Conservation (phyloP, 2,797 vertebrate species). For the Helostoma temminkii region DNA sequence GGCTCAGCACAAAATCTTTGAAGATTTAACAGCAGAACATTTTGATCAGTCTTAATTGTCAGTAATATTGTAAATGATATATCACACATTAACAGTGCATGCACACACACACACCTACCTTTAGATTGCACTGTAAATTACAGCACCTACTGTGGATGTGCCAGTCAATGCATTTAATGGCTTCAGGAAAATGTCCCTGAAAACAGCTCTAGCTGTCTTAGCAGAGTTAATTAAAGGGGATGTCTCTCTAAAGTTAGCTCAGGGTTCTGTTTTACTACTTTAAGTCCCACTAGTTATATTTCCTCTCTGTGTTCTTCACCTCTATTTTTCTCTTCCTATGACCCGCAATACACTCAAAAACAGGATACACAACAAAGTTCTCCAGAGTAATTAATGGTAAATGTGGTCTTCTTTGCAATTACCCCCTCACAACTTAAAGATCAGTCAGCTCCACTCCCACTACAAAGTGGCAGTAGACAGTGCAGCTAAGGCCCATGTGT, state of each 20-base stretch:
- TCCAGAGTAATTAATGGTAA: conserved; percentile 42
- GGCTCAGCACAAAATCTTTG: conserved; percentile 37
- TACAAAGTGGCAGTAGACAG: background rate
- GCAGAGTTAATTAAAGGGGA: conserved; percentile 82
- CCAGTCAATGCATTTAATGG: conserved; percentile 32
- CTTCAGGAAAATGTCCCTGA: conserved; percentile 56
- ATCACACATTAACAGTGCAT: background rate
- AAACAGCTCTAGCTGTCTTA: conserved; percentile 59
- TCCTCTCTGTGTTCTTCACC: conserved; percentile 41
- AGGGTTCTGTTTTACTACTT: conserved; percentile 69
- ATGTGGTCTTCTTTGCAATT: conserved; percentile 40
- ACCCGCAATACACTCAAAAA: conserved; percentile 41
- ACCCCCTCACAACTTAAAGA: conserved; percentile 14
- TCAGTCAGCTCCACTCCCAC: conserved; percentile 20
- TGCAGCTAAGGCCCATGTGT: background rate
- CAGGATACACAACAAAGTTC: conserved; percentile 49
- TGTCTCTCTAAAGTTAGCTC: conserved; percentile 76
- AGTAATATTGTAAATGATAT: conserved; percentile 19
- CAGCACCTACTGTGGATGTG: conserved; percentile 22
- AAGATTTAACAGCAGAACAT: conserved; percentile 14
- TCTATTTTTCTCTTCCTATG: conserved; percentile 40
- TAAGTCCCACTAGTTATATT: conserved; percentile 56
- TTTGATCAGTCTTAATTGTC: conserved; percentile 30
- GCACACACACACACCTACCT: background rate
- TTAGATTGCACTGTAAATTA: conserved; percentile 34